phyloP scores from a whole-genome alignment of 2,888 invertebrate species.

The Parapristionchus giblindavisi region DNA sequence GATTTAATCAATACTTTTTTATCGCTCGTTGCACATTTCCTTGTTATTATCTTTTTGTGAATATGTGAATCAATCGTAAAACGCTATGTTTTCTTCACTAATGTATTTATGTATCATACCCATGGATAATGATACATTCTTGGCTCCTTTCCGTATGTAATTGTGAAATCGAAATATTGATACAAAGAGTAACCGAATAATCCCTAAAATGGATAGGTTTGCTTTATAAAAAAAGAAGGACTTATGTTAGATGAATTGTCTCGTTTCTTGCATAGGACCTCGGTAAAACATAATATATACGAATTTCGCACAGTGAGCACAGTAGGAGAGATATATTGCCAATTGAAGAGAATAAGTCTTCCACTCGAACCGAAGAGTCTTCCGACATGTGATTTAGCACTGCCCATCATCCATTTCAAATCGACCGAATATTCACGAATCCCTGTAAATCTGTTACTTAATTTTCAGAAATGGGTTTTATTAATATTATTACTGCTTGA shows the following conservation, averaged over 20 bases:
- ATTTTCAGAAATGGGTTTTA: too few species aligned
- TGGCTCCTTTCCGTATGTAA: conserved; percentile 21
- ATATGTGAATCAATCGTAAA: too few species aligned
- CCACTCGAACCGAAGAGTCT: conserved; percentile 29
- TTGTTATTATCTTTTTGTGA: too few species aligned
- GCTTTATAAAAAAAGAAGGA: too few species aligned
- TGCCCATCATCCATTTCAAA: conserved; percentile 38
- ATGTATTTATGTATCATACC: too few species aligned
- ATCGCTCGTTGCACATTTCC: too few species aligned
- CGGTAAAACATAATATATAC: not conserved
- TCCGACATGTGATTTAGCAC: not conserved
- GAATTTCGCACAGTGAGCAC: not conserved
- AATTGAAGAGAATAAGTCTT: not conserved
- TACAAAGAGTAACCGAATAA: conserved; percentile 28
- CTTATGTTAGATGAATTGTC: too few species aligned
- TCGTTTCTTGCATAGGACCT: too few species aligned
- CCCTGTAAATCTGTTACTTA: conserved; percentile 6
- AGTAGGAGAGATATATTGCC: conserved; percentile 15
- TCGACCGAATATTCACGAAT: conserved; percentile 13
- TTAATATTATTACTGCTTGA: not conserved
- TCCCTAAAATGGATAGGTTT: not conserved
- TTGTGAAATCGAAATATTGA: conserved; percentile 19
- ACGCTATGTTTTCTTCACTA: too few species aligned
- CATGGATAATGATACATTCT: conserved; percentile 22
- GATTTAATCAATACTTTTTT: too few species aligned